A percentile compares a stretch with the other conserved stretches of the same genome.
Evolutionary conservation across 1,140 invertebrate genomes (phyloP).

Genomic region (Belonocnema kinseyi): DNA sequence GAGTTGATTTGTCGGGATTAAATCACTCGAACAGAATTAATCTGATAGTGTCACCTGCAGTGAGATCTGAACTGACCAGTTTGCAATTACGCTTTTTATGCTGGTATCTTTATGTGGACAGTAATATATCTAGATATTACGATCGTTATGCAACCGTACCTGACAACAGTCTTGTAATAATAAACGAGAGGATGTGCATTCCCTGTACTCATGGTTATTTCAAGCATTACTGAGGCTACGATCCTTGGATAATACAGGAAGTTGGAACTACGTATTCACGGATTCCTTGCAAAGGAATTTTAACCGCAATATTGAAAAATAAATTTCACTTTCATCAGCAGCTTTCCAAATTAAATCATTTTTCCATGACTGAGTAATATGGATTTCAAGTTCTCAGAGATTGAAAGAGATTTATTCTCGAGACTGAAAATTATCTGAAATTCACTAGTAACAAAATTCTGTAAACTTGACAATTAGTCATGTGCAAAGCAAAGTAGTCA

Average conservation of each 20-base stretch:
- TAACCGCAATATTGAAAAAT: not conserved
- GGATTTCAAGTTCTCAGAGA: too few species aligned
- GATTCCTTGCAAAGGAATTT: not conserved
- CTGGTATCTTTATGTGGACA: not conserved
- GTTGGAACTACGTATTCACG: not conserved
- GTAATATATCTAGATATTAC: not conserved
- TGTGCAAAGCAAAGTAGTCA: too few species aligned
- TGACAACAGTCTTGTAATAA: constrained; percentile 4
- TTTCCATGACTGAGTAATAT: too few species aligned
- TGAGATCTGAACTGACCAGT: constrained; percentile 1
- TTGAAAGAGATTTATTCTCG: too few species aligned
- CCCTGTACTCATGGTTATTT: not conserved
- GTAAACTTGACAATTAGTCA: too few species aligned
- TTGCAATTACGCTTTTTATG: constrained; percentile 1
- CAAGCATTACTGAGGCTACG: not conserved
- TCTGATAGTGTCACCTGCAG: constrained; percentile 1
- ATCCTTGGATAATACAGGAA: not conserved
- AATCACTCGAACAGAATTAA: not conserved
- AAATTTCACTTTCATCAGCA: not conserved
- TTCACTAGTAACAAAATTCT: too few species aligned
- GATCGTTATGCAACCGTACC: not conserved
- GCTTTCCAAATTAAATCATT: too few species aligned
- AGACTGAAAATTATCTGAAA: too few species aligned
- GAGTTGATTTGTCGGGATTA: not conserved
- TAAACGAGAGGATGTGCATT: constrained; percentile 5